These are phyloP conservation scores for Tetropium fuscum DNA, from an alignment of 2,888 invertebrate species.

Conservation along the genomic window DNA sequence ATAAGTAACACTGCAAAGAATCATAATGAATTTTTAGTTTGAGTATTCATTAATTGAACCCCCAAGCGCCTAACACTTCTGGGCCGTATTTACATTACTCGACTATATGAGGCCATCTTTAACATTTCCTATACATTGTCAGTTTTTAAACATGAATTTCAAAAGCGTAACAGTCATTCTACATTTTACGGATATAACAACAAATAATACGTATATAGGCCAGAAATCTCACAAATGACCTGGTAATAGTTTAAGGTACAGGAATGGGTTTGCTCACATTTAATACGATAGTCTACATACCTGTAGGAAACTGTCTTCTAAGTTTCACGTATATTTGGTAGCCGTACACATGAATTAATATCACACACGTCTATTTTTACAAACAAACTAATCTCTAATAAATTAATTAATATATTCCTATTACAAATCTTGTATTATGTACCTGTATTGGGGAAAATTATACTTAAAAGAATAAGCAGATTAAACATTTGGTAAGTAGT, in stretches of 20 bases:
- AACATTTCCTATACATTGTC: too few species aligned
- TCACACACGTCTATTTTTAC: too few species aligned
- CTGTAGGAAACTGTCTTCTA: too few species aligned
- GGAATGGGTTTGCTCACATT: slow-evolving; percentile 40
- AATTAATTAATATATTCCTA: too few species aligned
- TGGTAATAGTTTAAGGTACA: slow-evolving; percentile 36
- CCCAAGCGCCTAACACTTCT: slow-evolving; percentile 27
- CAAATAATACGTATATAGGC: slow-evolving; percentile 49
- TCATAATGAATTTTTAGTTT: slow-evolving; percentile 39
- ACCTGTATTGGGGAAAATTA: too few species aligned
- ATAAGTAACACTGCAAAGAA: slow-evolving; percentile 49
- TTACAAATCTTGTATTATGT: too few species aligned
- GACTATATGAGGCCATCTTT: slow-evolving; percentile 43
- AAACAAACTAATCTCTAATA: too few species aligned
- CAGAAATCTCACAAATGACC: slow-evolving; percentile 39
- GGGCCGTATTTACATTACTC: slow-evolving; percentile 36
- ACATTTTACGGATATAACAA: slow-evolving; percentile 46
- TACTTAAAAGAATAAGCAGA: too few species aligned
- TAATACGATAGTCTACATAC: too few species aligned
- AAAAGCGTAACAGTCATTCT: slow-evolving; percentile 52
- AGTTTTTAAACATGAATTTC: slow-evolving; percentile 32
- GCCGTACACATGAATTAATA: too few species aligned
- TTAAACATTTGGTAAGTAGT: too few species aligned
- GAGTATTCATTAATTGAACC: slow-evolving; percentile 44
- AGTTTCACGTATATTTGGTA: too few species aligned